Percentiles rank a stretch among this genome's conserved stretches.
Evolutionary conservation across 2,113 vertebrate genomes (phyloP).

Genomic region (Axis porcinus): DNA sequence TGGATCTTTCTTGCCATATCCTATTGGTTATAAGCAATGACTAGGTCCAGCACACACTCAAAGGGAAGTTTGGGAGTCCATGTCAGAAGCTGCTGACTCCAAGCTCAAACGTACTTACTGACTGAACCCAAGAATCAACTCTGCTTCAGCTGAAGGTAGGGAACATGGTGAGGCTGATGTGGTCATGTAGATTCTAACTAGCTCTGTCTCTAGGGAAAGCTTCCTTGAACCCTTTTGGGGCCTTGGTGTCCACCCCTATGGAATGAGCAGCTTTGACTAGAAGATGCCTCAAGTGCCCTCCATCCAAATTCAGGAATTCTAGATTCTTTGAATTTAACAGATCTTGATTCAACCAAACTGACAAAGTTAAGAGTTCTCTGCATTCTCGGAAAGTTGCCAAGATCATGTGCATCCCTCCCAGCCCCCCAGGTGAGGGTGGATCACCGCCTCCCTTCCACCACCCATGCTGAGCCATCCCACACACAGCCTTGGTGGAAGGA

Average conservation of each 20-base stretch:
- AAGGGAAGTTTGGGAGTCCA: not conserved
- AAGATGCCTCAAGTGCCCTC: not conserved
- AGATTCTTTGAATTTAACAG: not conserved
- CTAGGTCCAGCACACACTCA: not conserved
- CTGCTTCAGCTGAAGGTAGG: not conserved
- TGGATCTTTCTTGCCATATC: not conserved
- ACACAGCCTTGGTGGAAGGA: not conserved
- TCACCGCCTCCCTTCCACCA: not conserved
- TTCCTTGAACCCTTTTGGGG: not conserved
- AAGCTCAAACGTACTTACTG: not conserved
- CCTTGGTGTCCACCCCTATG: not conserved
- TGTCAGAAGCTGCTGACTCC: not conserved
- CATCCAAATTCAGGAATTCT: not conserved
- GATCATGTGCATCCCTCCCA: not conserved
- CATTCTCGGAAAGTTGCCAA: slow-evolving; percentile 17
- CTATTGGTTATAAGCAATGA: not conserved
- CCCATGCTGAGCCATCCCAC: not conserved
- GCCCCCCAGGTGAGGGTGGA: not conserved
- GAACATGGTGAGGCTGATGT: not conserved
- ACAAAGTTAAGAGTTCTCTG: not conserved
- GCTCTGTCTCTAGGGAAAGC: not conserved
- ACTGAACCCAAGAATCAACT: not conserved
- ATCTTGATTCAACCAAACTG: slow-evolving; percentile 9
- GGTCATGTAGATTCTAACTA: not conserved
- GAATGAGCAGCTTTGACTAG: not conserved